Evolutionary conservation across 2,113 vertebrate species (phyloP).

Genomic region (Mesoclemmys tuberculata): DNA sequence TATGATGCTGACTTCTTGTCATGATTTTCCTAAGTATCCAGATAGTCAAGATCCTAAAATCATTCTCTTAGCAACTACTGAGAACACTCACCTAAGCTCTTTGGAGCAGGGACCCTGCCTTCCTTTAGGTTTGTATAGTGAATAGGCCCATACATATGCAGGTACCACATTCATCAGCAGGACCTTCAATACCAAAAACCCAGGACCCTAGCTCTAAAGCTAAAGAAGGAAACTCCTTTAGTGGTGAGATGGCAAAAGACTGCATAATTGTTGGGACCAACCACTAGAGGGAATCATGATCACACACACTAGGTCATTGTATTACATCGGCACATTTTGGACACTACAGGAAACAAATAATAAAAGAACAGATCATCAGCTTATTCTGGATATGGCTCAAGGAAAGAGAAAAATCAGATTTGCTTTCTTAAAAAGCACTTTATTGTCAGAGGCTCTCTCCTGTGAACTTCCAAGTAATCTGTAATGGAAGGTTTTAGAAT

Average conservation of each 20-base stretch:
- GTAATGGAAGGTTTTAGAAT: slow-evolving; percentile 33
- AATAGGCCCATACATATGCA: background rate
- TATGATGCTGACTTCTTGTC: background rate
- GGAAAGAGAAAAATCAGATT: slow-evolving; percentile 49
- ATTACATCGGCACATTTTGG: background rate
- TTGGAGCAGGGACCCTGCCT: background rate
- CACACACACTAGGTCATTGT: slow-evolving; percentile 31
- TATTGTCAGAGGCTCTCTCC: slow-evolving; percentile 16
- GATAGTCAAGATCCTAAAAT: background rate
- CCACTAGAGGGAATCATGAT: slow-evolving; percentile 68
- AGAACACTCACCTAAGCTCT: background rate
- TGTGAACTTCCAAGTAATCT: slow-evolving; percentile 44
- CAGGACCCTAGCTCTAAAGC: background rate
- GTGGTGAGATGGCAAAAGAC: background rate
- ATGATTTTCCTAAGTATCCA: background rate
- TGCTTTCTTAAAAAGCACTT: slow-evolving; percentile 34
- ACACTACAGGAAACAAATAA: slow-evolving; percentile 20
- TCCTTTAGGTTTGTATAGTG: background rate
- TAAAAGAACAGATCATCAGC: slow-evolving; percentile 28
- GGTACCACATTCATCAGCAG: background rate
- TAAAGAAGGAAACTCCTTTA: background rate
- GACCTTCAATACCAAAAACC: background rate
- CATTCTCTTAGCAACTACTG: background rate
- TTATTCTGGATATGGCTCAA: slow-evolving; percentile 7
- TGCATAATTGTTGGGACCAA: slow-evolving; percentile 30